phyloP scores from a whole-genome alignment of 1,140 invertebrate species.

The Choristoneura fumiferana region DNA sequence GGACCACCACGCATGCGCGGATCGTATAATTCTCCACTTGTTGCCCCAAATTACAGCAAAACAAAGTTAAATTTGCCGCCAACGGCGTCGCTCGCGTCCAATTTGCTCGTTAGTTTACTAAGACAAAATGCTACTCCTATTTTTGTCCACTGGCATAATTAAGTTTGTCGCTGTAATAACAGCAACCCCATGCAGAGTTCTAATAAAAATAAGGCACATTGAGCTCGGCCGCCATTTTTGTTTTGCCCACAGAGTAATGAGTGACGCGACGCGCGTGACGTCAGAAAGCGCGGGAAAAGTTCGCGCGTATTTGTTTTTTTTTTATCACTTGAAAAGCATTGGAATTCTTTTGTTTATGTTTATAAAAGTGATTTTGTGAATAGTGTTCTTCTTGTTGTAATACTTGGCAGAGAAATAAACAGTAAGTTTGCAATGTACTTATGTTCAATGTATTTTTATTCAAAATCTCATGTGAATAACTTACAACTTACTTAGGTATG shows the following conservation, averaged over 20 bases:
- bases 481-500: too few relatives aligned
- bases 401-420: too few relatives aligned
- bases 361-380: too few relatives aligned
- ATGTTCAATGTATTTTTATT: too few relatives aligned
- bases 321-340: slow-evolving; percentile 18
- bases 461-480: too few relatives aligned
- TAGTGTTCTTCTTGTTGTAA: too few relatives aligned
- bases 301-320: slow-evolving; percentile 17
- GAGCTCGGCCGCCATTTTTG: slow-evolving; percentile 43
- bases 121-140: neutral
- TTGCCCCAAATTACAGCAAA: slow-evolving; percentile 56
- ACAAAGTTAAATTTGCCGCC: neutral
- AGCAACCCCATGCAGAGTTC: slow-evolving; percentile 64
- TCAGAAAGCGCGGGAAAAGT: slow-evolving; percentile 27
- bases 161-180: slow-evolving; percentile 20
- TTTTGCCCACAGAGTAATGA: slow-evolving; percentile 57
- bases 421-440: too few relatives aligned
- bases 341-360: too few relatives aligned
- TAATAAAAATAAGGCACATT: slow-evolving; percentile 55
- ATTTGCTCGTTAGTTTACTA: neutral
- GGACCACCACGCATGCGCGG: slow-evolving; percentile 72
- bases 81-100: neutral
- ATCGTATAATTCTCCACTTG: slow-evolving; percentile 61
- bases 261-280: slow-evolving; percentile 50
- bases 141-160: neutral